Conservation (phyloP, 2,888 invertebrate genomes). For the Teleogryllus oceanicus region DNA sequence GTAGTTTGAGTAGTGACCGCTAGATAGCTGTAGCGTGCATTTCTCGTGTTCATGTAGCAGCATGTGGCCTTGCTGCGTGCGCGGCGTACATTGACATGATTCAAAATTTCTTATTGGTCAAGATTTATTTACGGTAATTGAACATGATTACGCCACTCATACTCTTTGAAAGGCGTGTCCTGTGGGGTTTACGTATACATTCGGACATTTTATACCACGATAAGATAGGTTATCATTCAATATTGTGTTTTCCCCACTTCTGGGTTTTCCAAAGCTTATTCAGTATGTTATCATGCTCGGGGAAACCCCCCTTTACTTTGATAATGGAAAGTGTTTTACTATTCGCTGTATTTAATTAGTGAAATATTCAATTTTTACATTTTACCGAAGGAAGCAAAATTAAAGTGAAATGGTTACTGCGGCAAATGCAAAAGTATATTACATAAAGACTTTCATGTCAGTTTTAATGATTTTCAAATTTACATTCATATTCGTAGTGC, state of each 20-base stretch:
- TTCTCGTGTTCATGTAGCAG: background rate
- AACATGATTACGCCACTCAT: background rate
- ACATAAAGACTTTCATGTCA: no score
- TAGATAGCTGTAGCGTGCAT: background rate
- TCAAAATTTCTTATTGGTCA: background rate
- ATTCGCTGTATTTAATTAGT: background rate
- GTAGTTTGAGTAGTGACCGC: background rate
- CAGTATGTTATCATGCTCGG: background rate
- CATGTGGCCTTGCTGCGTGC: background rate
- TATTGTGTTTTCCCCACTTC: background rate
- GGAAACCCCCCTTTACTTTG: slow-evolving; percentile 3
- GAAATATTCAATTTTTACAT: background rate
- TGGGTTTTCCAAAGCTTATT: slow-evolving; percentile 18
- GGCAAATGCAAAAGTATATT: no score
- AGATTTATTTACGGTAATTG: background rate
- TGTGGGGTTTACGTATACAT: background rate
- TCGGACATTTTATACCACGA: background rate
- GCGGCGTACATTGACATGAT: background rate
- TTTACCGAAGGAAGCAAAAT: no score
- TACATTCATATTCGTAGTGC: no score
- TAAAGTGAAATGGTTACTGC: no score
- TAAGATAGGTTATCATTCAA: background rate
- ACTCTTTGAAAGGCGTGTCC: background rate
- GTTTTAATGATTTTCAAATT: no score
- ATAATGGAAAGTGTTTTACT: background rate